These are phyloP conservation scores for Argentina silus DNA, from an alignment of 2,797 vertebrate genomes.

Conservation along the genomic window DNA sequence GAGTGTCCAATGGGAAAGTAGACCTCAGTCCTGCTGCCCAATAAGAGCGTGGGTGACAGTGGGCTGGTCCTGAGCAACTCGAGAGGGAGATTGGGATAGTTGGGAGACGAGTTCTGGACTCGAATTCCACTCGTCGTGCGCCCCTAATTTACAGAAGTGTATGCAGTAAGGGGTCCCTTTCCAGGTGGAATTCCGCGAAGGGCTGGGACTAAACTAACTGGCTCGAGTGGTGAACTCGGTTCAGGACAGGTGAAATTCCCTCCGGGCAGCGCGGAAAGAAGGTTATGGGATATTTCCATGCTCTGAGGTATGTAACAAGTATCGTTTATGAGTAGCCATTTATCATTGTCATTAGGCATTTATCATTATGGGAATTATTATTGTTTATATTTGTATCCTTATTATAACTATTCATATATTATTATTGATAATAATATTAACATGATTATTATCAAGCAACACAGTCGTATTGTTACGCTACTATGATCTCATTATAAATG, in stretches of 20 bases:
- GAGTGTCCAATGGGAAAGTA: constrained; percentile 57
- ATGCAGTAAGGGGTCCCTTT: constrained; percentile 76
- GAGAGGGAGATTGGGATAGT: constrained; percentile 67
- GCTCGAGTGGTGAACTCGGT: constrained; percentile 73
- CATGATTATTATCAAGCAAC: too few species aligned
- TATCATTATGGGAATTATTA: neutral
- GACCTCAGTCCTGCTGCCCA: constrained; percentile 48
- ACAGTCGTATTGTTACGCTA: too few species aligned
- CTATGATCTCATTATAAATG: too few species aligned
- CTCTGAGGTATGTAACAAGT: constrained; percentile 39
- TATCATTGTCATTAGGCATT: neutral
- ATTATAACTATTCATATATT: neutral
- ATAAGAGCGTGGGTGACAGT: constrained; percentile 49
- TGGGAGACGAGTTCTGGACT: constrained; percentile 56
- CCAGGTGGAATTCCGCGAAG: constrained; percentile 78
- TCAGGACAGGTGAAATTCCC: constrained; percentile 78
- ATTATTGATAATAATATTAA: neutral
- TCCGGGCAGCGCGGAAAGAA: constrained; percentile 56
- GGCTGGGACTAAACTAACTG: constrained; percentile 68
- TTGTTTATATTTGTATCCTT: neutral
- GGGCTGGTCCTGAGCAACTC: constrained; percentile 66
- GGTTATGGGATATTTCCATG: constrained; percentile 68
- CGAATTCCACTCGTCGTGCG: constrained; percentile 77
- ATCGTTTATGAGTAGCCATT: neutral
- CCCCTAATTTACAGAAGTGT: constrained; percentile 77